Evolutionary conservation across 2,113 vertebrate species (phyloP).

Genomic region (Neomonachus schauinslandi): DNA sequence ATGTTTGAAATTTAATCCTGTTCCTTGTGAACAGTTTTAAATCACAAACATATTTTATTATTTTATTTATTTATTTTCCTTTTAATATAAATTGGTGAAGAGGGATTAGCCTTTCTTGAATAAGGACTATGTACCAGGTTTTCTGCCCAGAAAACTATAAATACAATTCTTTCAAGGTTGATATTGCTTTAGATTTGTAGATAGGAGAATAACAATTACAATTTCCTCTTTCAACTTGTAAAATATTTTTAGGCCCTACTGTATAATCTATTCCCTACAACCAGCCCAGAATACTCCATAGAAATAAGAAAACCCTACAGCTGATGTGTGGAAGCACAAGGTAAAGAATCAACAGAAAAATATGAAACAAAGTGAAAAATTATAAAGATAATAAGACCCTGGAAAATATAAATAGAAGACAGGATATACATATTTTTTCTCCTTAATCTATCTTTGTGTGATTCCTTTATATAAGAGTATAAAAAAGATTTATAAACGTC

Average conservation of each 20-base stretch:
- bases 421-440: neutral
- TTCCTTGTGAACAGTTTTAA: neutral
- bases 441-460: neutral
- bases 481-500: neutral
- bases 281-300: neutral
- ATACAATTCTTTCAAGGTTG: neutral
- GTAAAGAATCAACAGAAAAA: neutral
- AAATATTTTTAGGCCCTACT: neutral
- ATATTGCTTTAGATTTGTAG: neutral
- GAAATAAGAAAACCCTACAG: neutral
- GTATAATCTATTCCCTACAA: neutral
- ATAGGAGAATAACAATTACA: neutral
- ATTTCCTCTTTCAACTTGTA: neutral
- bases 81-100: neutral
- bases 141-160: neutral
- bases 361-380: neutral
- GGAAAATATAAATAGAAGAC: neutral
- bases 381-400: neutral
- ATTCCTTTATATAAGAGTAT: neutral
- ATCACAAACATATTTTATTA: neutral
- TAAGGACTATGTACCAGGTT: neutral
- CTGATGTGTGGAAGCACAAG: neutral
- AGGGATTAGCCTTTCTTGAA: neutral
- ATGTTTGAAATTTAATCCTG: neutral
- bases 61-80: neutral